Base-by-base conservation (phyloP, 2,888 invertebrate species). In the Andrena bicolor region DNA sequence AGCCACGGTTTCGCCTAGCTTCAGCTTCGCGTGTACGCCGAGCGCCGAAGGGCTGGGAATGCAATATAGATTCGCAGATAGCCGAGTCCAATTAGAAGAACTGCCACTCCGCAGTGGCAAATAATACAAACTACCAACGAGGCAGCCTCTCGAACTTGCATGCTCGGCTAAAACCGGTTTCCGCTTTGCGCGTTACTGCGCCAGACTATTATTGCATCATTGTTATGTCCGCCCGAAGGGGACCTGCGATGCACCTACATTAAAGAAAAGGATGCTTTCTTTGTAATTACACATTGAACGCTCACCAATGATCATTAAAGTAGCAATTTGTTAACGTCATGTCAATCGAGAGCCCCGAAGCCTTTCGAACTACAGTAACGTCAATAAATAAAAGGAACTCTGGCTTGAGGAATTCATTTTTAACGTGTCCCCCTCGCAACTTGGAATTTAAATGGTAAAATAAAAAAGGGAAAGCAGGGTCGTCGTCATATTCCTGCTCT, bases 51-150 rank as follows among this genome's bases (percentile, higher is more conserved):
- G 74, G 80, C 71, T 63, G 84, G 80, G 85, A 86, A 85, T 82
- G 89, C 86, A 89, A 89, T 90, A 90, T 89, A 90, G 90, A 91
- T 90, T 89, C 87, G 77, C 76, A 86, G 90, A 91, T 90, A 90
- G 88, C 85, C 84, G 83, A 65, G 88, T 90, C 87, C 90, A 90
- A 91, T 90, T 91, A 89, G 90, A 90, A 90, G 90, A 90, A 90
- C 90, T 90, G 86, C 88, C 84, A 85, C 79, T 84, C 80, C 75
- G 82, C 80, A 76, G 80, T 82, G 79, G 85, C 84, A 84, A 85
- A 82, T 85, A 85, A 85, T 85, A 82, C 85, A 77, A 84, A 83
- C 81, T 83, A 83, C 85, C 78, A 41, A 68, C 83, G 66, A 60
- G 76, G 60, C 74, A 35, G 74, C 69, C 81, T 74, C 81, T 85